Evolutionary conservation across 2,797 vertebrate species (phyloP), one percentile per base, ranked within the genome.

Genomic region (Babyrousa celebensis): DNA sequence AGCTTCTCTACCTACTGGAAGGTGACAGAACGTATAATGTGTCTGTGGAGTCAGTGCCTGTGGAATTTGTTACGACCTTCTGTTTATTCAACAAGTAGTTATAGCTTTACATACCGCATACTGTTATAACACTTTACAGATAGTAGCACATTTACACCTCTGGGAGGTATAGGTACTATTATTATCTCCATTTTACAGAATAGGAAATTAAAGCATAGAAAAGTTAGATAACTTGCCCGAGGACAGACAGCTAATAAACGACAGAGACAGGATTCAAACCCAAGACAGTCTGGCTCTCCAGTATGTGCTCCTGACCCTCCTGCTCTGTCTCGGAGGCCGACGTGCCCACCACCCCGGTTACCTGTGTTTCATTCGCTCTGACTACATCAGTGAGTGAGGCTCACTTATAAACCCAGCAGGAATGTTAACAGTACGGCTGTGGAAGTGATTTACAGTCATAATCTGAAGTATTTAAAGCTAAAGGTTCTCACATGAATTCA

Each of bases 401-500:
- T 84, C 78, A 79, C 89, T 94, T 89, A 70, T 70, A 92, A 70
- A 65, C 54, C 40, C 58, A 85, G 48, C n/a, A 91, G 52, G 85
- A 84, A 20, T 95, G 29, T 85, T 94, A 96, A 58, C 25, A 63
- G 32, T 91, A 65, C 8, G 60, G 32, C 92, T 93, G 71, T 95
- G 67, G 40, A 65, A 95, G 15, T 68, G 16, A 40, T 71, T 68
- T 77, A 18, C 72, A 83, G 27, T 96, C 62, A 72, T 90, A 70
- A 48, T 91, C 67, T 70, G 72, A 94, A 96, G 54, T 68, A 85
- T 75, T 95, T 83, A 89, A 43, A 93, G 58, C n/a, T 84, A 68
- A 93, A 78, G 40, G 36, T 86, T 95, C 43, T 87, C 92, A 82
- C 25, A 58, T 83, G 54, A 91, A 95, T 91, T 86, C 54, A 96